A percentile compares a stretch with the other conserved stretches of the same genome.
Evolutionary conservation across 2,888 invertebrate genomes (phyloP).

Genomic region (Orgyia antiqua): DNA sequence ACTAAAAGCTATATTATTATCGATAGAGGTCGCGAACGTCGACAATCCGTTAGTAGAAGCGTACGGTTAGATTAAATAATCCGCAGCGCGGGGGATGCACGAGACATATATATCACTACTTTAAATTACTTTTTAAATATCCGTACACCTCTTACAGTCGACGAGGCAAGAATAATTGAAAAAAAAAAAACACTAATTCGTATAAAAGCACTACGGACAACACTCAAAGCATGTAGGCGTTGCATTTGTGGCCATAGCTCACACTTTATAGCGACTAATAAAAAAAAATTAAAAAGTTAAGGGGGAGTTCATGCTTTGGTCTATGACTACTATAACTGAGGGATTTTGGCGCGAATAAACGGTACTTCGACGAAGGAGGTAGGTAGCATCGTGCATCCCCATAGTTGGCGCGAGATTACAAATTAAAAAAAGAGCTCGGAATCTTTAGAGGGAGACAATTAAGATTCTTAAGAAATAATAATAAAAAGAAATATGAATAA

Average conservation of each 20-base stretch:
- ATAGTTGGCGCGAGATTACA: constrained; percentile 67
- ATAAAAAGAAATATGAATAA: constrained; percentile 26
- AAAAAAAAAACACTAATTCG: constrained; percentile 13
- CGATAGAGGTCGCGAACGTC: constrained; percentile 50
- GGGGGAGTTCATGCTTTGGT: constrained; percentile 65
- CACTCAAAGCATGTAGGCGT: constrained; percentile 66
- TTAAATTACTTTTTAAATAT: constrained; percentile 23
- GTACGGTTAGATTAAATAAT: constrained; percentile 57
- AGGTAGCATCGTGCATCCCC: constrained; percentile 78
- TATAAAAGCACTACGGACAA: constrained; percentile 60
- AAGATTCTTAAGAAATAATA: constrained; percentile 33
- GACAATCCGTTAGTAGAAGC: constrained; percentile 68
- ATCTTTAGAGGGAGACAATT: constrained; percentile 74
- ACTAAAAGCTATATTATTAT: constrained; percentile 49
- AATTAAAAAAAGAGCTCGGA: constrained; percentile 60
- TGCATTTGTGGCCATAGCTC: constrained; percentile 45
- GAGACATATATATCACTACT: constrained; percentile 37
- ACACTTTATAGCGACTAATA: constrained; percentile 37
- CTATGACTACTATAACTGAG: constrained; percentile 22
- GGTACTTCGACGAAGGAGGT: constrained; percentile 44
- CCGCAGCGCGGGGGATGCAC: constrained; percentile 74
- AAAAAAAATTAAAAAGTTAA: constrained; percentile 33
- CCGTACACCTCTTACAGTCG: constrained; percentile 56
- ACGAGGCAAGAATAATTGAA: constrained; percentile 32
- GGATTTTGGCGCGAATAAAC: constrained; percentile 31